These are phyloP conservation scores for Diadegma fenestrale DNA, from an alignment of 2,888 invertebrate species.

Conservation along the genomic window DNA sequence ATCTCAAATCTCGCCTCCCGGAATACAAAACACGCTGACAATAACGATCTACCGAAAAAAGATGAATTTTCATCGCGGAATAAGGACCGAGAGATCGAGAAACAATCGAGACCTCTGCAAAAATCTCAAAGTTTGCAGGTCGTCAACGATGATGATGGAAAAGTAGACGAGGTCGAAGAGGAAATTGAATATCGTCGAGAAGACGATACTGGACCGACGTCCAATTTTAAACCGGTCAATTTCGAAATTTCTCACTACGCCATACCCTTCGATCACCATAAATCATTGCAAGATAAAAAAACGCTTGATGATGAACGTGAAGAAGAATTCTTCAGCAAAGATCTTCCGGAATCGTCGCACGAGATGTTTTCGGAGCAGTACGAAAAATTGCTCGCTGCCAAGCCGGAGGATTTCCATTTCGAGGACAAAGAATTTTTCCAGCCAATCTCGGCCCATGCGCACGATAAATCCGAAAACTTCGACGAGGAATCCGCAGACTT, in stretches of 20 bases:
- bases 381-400: constrained; percentile 8
- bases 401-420: constrained; percentile 52
- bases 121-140: constrained; percentile 22
- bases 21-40: background rate
- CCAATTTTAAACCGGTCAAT: constrained; percentile 58
- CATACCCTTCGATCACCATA: constrained; percentile 76
- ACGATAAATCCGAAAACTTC: constrained; percentile 37
- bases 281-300: constrained; percentile 64
- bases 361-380: constrained; percentile 10
- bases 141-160: constrained; percentile 16
- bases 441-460: constrained; percentile 35
- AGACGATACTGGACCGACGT: background rate
- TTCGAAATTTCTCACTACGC: constrained; percentile 76
- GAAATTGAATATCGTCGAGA: constrained; percentile 77
- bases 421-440: constrained; percentile 67
- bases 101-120: constrained; percentile 48
- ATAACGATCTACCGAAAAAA: constrained; percentile 21
- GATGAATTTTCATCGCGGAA: constrained; percentile 2
- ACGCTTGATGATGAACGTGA: constrained; percentile 78
- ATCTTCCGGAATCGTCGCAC: constrained; percentile 50
- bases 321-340: constrained; percentile 78
- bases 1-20: background rate
- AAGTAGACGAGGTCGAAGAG: constrained; percentile 70
- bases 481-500: constrained; percentile 49
- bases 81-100: constrained; percentile 54